Percentiles rank a stretch among this genome's conserved stretches.
phyloP scores from a whole-genome alignment of 2,888 invertebrate species.

The Agrochola lychnidis region DNA sequence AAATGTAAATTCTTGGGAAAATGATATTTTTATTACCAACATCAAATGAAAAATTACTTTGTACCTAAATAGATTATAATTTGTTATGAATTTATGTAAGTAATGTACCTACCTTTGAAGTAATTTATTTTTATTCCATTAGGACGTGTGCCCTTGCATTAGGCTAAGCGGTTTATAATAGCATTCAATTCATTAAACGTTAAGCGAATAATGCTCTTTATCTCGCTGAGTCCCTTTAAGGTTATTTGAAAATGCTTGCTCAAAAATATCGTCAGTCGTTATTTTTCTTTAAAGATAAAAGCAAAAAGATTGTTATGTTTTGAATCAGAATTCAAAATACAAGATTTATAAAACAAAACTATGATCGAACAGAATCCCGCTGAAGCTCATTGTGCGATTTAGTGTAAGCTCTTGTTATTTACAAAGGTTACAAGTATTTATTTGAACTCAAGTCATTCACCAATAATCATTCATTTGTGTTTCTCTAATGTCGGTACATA shows the following conservation, averaged over 20 bases:
- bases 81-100: slow-evolving; percentile 21
- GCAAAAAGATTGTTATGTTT: slow-evolving; percentile 13
- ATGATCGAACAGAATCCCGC: neutral
- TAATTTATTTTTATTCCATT: slow-evolving; percentile 45
- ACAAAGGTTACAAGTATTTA: neutral
- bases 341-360: slow-evolving; percentile 17
- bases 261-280: slow-evolving; percentile 20
- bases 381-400: neutral
- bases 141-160: slow-evolving; percentile 36
- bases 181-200: slow-evolving; percentile 45
- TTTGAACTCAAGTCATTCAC: neutral
- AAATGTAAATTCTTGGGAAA: slow-evolving; percentile 20
- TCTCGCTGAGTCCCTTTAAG: slow-evolving; percentile 35
- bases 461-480: neutral
- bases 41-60: slow-evolving; percentile 36
- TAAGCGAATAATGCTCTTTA: slow-evolving; percentile 52
- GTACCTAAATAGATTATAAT: slow-evolving; percentile 32
- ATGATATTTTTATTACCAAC: slow-evolving; percentile 20
- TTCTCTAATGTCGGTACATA: neutral
- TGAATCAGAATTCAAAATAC: neutral
- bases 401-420: neutral
- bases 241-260: slow-evolving; percentile 41
- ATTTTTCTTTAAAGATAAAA: slow-evolving; percentile 13
- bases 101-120: slow-evolving; percentile 8
- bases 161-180: slow-evolving; percentile 50